A percentile compares a stretch with the other conserved stretches of the same genome.
These are phyloP conservation scores for Macaria notata DNA, from an alignment of 2,888 invertebrate species.

Conservation along the genomic window DNA sequence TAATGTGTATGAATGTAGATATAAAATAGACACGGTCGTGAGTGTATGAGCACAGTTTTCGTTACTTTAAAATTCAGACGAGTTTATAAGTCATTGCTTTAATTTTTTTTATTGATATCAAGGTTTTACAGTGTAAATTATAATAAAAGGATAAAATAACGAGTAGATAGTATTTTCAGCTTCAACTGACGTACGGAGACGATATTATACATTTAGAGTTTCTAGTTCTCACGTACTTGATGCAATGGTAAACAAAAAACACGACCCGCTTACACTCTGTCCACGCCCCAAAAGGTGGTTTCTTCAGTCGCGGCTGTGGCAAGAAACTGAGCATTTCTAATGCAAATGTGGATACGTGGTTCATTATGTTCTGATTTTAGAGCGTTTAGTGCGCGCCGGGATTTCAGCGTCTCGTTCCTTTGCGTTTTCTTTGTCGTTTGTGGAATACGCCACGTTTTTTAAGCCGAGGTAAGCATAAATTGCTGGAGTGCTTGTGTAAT, in stretches of 20 bases:
- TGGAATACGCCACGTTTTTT: slow-evolving; percentile 29
- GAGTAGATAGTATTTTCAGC: no score
- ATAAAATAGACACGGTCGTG: no score
- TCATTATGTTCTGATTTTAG: slow-evolving; percentile 72
- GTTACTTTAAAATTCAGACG: no score
- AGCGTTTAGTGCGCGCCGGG: slow-evolving; percentile 56
- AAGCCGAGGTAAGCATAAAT: slow-evolving; percentile 34
- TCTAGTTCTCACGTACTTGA: no score
- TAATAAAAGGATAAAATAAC: no score
- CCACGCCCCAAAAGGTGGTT: slow-evolving; percentile 24
- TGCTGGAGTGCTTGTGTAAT: slow-evolving; percentile 34
- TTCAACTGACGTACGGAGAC: no score
- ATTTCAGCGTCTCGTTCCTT: slow-evolving; percentile 36
- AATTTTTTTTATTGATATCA: no score
- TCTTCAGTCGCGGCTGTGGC: slow-evolving; percentile 30
- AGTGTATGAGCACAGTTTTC: no score
- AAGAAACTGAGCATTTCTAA: slow-evolving; percentile 63
- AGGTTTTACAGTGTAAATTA: no score
- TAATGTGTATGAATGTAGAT: no score
- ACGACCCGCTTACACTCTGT: slow-evolving; percentile 12
- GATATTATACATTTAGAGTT: no score
- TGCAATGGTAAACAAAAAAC: neutral
- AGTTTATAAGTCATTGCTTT: no score
- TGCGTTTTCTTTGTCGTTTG: slow-evolving; percentile 35
- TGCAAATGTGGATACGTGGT: slow-evolving; percentile 64